Conservation (phyloP, 2,113 vertebrate genomes). For the Shinisaurus crocodilurus region DNA sequence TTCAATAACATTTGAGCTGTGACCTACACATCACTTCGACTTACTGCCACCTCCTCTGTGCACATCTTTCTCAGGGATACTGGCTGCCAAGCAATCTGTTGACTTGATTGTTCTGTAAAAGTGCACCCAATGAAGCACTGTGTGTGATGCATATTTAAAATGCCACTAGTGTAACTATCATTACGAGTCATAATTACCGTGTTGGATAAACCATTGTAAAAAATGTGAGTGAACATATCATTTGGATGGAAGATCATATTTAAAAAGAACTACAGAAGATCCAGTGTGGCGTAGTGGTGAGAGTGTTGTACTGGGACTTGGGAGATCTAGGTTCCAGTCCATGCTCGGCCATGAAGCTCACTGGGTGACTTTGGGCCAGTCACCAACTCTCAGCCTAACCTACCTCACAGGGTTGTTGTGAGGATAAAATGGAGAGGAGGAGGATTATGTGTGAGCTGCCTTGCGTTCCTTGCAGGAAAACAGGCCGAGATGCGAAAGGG, state of each 20-base stretch:
- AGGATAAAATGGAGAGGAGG: too few relatives aligned
- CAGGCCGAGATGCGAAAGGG: too few relatives aligned
- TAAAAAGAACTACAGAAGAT: conserved; percentile 5
- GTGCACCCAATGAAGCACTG: conserved; percentile 49
- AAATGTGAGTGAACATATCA: conserved; percentile 41
- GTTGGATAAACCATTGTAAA: conserved; percentile 57
- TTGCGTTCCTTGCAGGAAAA: too few relatives aligned
- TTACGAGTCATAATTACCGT: conserved; percentile 52
- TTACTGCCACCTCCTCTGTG: not conserved
- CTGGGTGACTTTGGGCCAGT: too few relatives aligned
- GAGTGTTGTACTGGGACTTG: too few relatives aligned
- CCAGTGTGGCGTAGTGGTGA: too few relatives aligned
- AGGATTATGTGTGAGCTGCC: too few relatives aligned
- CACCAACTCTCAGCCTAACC: too few relatives aligned
- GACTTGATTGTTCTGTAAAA: conserved; percentile 60
- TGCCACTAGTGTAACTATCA: conserved; percentile 56
- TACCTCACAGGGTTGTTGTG: too few relatives aligned
- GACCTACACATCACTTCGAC: not conserved
- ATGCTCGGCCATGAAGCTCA: too few relatives aligned
- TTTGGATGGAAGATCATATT: conserved; percentile 19
- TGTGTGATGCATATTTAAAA: conserved; percentile 37
- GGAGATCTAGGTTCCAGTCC: too few relatives aligned
- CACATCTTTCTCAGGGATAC: conserved; percentile 46
- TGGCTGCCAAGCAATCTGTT: conserved; percentile 61
- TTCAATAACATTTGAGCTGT: not conserved